These are phyloP conservation scores for Zygogramma bicolorata DNA, from an alignment of 2,888 invertebrate species.

Conservation along the genomic window DNA sequence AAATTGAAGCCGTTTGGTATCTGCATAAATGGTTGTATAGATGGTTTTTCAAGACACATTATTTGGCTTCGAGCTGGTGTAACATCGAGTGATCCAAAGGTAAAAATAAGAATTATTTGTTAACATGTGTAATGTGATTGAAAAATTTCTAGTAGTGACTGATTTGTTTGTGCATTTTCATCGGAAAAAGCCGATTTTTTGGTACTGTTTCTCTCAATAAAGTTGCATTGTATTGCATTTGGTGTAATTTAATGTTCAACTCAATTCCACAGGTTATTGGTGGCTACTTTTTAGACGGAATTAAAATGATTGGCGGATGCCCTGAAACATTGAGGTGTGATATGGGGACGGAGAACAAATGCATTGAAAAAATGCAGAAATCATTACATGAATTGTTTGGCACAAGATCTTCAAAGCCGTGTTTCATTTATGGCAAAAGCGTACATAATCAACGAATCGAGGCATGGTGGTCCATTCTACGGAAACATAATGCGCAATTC, in stretches of 20 bases:
- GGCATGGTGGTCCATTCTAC: slow-evolving; percentile 29
- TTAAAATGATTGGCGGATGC: slow-evolving; percentile 13
- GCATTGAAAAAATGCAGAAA: slow-evolving; percentile 17
- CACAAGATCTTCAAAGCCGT: background rate
- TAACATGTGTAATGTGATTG: background rate
- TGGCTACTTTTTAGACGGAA: slow-evolving; percentile 19
- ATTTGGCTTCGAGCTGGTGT: slow-evolving; percentile 28
- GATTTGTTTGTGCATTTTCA: background rate
- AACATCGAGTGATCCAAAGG: slow-evolving; percentile 28
- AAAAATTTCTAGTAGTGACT: background rate
- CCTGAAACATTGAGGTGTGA: slow-evolving; percentile 32
- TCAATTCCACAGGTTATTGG: slow-evolving; percentile 22
- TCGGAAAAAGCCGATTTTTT: background rate
- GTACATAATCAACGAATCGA: slow-evolving; percentile 26
- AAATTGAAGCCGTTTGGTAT: slow-evolving; percentile 40
- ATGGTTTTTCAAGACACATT: slow-evolving; percentile 37
- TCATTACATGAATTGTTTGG: slow-evolving; percentile 18
- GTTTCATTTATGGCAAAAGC: slow-evolving; percentile 7
- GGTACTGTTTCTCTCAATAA: background rate
- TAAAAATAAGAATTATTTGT: background rate
- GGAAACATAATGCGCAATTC: slow-evolving; percentile 24
- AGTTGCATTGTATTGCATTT: background rate
- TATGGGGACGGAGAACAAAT: slow-evolving; percentile 36
- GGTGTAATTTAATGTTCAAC: background rate
- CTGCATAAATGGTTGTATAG: slow-evolving; percentile 33